These are phyloP conservation scores for Empis livida DNA, from an alignment of 2,888 invertebrate species.

Conservation along the genomic window DNA sequence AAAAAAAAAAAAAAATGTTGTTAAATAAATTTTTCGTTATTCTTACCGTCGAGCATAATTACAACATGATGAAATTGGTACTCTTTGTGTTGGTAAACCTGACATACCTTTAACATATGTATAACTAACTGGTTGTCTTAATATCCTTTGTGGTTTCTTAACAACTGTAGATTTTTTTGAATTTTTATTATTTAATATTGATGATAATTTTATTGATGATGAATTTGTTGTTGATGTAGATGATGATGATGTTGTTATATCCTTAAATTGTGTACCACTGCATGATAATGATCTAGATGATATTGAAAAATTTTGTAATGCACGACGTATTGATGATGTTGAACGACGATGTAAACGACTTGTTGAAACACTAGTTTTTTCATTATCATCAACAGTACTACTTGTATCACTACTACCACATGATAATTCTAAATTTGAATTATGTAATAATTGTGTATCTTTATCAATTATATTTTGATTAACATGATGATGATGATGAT, in stretches of 20 bases:
- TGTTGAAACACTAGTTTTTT: slow-evolving; percentile 36
- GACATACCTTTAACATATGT: slow-evolving; percentile 70
- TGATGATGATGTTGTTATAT: slow-evolving; percentile 11
- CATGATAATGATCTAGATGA: slow-evolving; percentile 51
- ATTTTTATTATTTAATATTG: too few species aligned
- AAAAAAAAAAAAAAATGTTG: too few species aligned
- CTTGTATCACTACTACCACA: slow-evolving; percentile 46
- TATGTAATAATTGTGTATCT: slow-evolving; percentile 8
- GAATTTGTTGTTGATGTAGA: slow-evolving; percentile 12
- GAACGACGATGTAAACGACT: slow-evolving; percentile 40
- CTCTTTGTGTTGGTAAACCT: slow-evolving; percentile 67
- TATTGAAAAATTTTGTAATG: slow-evolving; percentile 55
- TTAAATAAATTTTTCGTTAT: too few species aligned
- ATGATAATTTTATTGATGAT: slow-evolving; percentile 5
- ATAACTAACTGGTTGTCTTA: slow-evolving; percentile 64
- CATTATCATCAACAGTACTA: slow-evolving; percentile 43
- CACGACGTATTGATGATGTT: slow-evolving; percentile 54
- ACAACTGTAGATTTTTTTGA: slow-evolving; percentile 5
- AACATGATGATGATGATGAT: too few species aligned
- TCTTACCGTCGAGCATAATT: slow-evolving; percentile 17
- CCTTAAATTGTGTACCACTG: slow-evolving; percentile 37
- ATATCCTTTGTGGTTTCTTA: slow-evolving; percentile 51
- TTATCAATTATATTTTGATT: neutral
- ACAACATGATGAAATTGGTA: slow-evolving; percentile 45
- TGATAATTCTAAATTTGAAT: slow-evolving; percentile 24